Base-by-base conservation (phyloP, 2,888 invertebrate genomes). In the Conistra vaccinii region DNA sequence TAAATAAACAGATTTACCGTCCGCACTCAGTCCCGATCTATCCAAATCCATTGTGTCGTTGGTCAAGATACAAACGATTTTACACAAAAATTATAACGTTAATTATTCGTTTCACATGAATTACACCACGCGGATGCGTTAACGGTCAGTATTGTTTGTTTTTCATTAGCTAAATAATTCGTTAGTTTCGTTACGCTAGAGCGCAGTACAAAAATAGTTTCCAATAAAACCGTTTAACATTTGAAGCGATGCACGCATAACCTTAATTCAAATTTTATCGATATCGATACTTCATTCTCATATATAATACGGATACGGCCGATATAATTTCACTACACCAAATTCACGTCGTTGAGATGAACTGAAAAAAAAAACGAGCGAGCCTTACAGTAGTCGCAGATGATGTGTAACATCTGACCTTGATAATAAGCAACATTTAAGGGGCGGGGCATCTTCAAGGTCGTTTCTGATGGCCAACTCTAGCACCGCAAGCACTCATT, bases 1-100 rank as follows among this genome's bases (percentile, higher is more conserved):
- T 91, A 93, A 91, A 89, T 91, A 92, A 91, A 89, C 88, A 77
- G 72, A 84, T 81, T 91, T 91, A 95, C 96, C 95, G 87, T 96
- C 94, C 42, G 91, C 89, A 88, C 86, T 93, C 72, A 90, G 87
- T 75, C 90, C 88, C 78, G 94, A 93, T 87, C 90, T 92, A 88
- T 94, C 93, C 87, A 93, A 90, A 92, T 92, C 91, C 94, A 95
- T 95, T 87, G 89, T 92, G 80, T 86, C 70, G 65, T 67, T 78
- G 73, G 55, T 83, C 67, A 71, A 58, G 51, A 73, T 76, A 73
- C 58, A 69, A 51, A 79, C 67, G 48, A 69, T 78, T 71, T 75
- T 72, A 77, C 58, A 83, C 85, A 76, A 76, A 80, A 81, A 73
- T 63, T 74, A 83, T 42, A 48, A 74, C 68, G 80, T 70, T 71